Evolutionary conservation across 1,140 invertebrate genomes (phyloP), one percentile per base, ranked within the genome.

Genomic region (Rhagoletis pomonella): DNA sequence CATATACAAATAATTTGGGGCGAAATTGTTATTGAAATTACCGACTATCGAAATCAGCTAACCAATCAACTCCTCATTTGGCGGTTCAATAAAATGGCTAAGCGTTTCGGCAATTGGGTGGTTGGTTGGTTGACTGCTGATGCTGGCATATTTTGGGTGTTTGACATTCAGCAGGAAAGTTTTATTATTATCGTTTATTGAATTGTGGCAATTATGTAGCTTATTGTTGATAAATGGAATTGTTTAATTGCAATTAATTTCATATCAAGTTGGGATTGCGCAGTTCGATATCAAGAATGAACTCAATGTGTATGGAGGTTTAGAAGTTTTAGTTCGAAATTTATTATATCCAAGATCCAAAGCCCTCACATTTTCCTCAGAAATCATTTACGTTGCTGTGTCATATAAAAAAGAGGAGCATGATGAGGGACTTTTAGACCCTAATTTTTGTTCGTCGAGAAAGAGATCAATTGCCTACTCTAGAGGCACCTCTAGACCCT

Each of bases 11-110:
- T 81, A 81, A 55, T 86, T 86, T 86, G 39, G 55, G 58, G 29
- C 29, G 39, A 86, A 86, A 86, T 86, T 86, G 58, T 86, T 85
- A 85, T 85, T 86, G 84, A 81, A 81, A 81, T 81, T 81, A 29
- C 73, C 47, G 73, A 29, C 84, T 29, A 86, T 86, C 58, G 84
- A 86, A 86, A 60, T 64, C 60, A 86, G 60, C 60, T 86, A 62
- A 64, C 84, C 84, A 86, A 86, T 62, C 58, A 62, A 62, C 60
- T 86, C 84, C 84, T 86, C 60, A 62, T 64, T 60, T 60, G 58
- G 73, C 44, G 73, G 44, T 81, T 81, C 73, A 50, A 55, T 81
- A 81, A 81, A 81, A 81, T 81, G 73, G 73, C 73, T 81, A 81
- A 81, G 44, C 47, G 50, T 81, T 81, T 19, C 29, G 14, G 44